Evolutionary conservation across 2,888 invertebrate species (phyloP).

Genomic region (Urechis unicinctus): DNA sequence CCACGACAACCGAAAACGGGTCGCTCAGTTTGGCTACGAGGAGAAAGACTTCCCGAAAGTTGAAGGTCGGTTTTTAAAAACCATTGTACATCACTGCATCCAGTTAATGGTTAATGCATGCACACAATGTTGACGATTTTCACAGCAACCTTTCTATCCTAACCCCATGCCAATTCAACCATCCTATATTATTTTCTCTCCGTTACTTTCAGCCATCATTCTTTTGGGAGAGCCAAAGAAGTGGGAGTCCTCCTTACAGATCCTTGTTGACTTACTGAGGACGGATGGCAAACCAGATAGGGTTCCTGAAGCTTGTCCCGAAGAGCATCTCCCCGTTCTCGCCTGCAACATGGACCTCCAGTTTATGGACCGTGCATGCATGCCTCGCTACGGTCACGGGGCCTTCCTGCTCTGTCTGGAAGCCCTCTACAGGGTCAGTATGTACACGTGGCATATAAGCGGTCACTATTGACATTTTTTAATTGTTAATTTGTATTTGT

Average conservation of each 20-base stretch:
- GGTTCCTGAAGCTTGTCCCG: constrained; percentile 23
- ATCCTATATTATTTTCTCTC: too few relatives aligned
- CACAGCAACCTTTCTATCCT: too few relatives aligned
- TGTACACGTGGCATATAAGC: constrained; percentile 1
- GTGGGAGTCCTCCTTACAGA: constrained; percentile 49
- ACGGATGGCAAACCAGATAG: constrained; percentile 46
- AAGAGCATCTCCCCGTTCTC: constrained; percentile 42
- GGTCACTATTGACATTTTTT: too few relatives aligned
- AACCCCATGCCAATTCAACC: too few relatives aligned
- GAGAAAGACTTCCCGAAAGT: not conserved
- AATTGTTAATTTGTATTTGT: too few relatives aligned
- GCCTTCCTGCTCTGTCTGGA: constrained; percentile 49
- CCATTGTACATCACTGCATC: too few relatives aligned
- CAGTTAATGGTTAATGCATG: too few relatives aligned
- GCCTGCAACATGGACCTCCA: constrained; percentile 51
- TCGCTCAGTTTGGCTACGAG: constrained; percentile 15
- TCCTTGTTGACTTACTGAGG: constrained; percentile 46
- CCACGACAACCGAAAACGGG: constrained; percentile 39
- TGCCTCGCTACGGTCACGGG: constrained; percentile 50
- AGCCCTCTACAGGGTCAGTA: constrained; percentile 46
- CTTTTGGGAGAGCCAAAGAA: constrained; percentile 47
- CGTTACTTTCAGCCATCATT: constrained; percentile 40
- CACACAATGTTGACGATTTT: too few relatives aligned
- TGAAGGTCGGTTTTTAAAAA: not conserved
- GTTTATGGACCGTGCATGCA: constrained; percentile 49